phyloP scores from a whole-genome alignment of 2,113 vertebrate species.

The Tenebrosternarchus preto region DNA sequence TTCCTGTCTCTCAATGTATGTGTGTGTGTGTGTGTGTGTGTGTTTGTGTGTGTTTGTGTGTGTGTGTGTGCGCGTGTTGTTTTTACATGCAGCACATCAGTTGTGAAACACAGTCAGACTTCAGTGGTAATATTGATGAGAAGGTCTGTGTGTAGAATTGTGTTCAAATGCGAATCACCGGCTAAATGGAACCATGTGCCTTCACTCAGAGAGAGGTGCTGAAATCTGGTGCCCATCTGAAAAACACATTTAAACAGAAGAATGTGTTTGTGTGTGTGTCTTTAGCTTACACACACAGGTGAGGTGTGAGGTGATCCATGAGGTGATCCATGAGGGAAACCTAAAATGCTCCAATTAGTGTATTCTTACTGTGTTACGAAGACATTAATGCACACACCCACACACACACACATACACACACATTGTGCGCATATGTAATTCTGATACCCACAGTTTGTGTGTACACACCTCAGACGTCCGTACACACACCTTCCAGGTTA shows the following conservation, averaged over 20 bases:
- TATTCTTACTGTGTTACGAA: too few species aligned
- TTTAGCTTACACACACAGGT: conserved; percentile 26
- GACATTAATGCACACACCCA: neutral
- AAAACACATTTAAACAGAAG: conserved; percentile 19
- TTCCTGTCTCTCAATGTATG: neutral
- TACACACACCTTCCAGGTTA: too few species aligned
- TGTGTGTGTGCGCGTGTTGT: neutral
- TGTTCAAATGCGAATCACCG: too few species aligned
- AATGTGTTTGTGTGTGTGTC: conserved; percentile 24
- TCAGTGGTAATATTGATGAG: too few species aligned
- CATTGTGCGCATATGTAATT: neutral
- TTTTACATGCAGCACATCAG: too few species aligned
- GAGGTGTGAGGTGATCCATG: too few species aligned
- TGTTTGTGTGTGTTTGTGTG: conserved; percentile 4
- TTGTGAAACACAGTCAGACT: too few species aligned
- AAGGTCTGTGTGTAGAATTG: too few species aligned
- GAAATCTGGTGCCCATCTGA: conserved; percentile 37
- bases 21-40: conserved; percentile 10
- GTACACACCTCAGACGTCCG: neutral
- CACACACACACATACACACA: neutral
- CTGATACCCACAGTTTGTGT: neutral
- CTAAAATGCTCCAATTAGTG: too few species aligned
- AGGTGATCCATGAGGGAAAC: too few species aligned
- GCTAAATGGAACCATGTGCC: too few species aligned
- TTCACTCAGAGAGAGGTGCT: conserved; percentile 21